Base-by-base conservation (phyloP, 2,888 invertebrate species). In the Nymphalis urticae region DNA sequence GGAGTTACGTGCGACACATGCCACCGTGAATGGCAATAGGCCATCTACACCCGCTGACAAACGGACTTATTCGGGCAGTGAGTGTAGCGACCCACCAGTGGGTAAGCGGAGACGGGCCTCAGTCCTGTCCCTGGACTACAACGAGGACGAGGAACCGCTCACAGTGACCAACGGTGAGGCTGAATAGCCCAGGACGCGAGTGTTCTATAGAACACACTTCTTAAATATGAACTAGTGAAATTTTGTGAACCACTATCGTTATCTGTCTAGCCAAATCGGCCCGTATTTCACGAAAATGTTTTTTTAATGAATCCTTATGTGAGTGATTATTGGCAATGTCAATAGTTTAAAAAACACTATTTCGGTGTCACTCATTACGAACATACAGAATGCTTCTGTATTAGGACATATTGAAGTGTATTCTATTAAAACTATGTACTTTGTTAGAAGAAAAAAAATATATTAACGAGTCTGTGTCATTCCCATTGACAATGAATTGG, bases 1-100 rank as follows among this genome's bases (percentile, higher is more conserved):
- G 85, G 98, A 99, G 89, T 91, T 99, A 71, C 95, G 97, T 70
- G 97, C 97, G 79, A 94, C 97, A 16, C 92, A 92, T 70, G 89
- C 92, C 48, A 83, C 85, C 2, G 87, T 91, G 72, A 93, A 93
- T 76, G 91, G 92, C 66, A 86, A 84, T 70, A 77, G 82, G 70
- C 77, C 81, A 54, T 72, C 84, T 2, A 79, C 87, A 19, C 85
- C 88, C 42, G 82, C 85, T 13, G 92, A 91, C 72, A 93, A 92
- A 81, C 87, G 92, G 73, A 80, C 88, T 27, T 89, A 89, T 79
- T 90, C 89, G 7, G 88, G 87, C 79, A 86, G 88, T 79, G 91
- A 90, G 73, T 84, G 88, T 75, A 86, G 88, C 79, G 88, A 86
- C 72, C 78, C 89, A 72, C 94, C 94, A 62, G 77, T 81, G 24